phyloP scores from a whole-genome alignment of 2,797 vertebrate species.

The Erithacus rubecula region DNA sequence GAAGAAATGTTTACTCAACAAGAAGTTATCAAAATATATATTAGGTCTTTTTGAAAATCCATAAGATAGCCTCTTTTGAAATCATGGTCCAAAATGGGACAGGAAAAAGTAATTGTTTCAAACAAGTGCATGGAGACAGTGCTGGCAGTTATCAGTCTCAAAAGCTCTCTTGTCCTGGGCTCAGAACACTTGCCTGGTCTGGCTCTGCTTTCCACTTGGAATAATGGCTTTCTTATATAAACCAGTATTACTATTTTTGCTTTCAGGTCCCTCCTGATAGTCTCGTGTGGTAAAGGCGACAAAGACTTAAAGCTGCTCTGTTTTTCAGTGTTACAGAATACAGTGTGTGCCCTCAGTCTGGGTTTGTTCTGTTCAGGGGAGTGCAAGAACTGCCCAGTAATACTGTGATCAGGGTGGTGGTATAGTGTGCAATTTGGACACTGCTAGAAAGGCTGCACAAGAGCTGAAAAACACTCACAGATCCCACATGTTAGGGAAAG shows the following conservation, averaged over 20 bases:
- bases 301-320: not conserved
- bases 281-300: not conserved
- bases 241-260: not conserved
- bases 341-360: not conserved
- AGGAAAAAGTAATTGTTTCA: not conserved
- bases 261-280: not conserved
- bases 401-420: not conserved
- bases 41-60: not conserved
- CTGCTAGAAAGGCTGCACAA: not conserved
- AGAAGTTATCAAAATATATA: not conserved
- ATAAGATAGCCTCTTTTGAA: not conserved
- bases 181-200: not conserved
- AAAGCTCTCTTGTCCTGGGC: not conserved
- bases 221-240: not conserved
- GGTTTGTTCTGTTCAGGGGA: not conserved
- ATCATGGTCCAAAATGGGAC: not conserved
- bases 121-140: accelerated
- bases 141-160: not conserved
- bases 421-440: accelerated
- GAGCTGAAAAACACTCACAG: not conserved
- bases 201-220: not conserved
- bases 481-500: not conserved
- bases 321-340: not conserved
- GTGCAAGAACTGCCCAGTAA: not conserved
- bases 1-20: not conserved